phyloP scores from a whole-genome alignment of 1,140 invertebrate species.

The Paramacrobiotus metropolitanus region DNA sequence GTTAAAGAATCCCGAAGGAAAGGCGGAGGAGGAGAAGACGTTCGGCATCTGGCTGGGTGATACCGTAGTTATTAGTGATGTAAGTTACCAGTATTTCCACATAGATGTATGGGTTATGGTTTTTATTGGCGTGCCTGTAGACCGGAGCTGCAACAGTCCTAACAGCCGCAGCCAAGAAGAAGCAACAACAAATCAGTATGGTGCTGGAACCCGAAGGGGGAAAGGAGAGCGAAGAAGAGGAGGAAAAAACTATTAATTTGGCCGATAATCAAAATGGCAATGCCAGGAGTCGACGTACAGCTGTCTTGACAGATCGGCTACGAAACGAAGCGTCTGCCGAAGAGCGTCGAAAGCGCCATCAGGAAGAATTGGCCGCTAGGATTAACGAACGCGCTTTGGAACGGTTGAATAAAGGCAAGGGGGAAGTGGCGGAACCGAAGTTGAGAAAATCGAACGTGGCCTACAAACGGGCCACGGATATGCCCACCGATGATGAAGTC shows the following conservation, averaged over 20 bases:
- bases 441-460: conserved; percentile 78
- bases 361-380: conserved; percentile 68
- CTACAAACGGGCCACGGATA: conserved; percentile 70
- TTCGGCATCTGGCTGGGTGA: conserved; percentile 91
- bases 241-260: conserved; percentile 37
- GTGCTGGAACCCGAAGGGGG: conserved; percentile 51
- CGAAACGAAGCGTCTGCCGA: conserved; percentile 75
- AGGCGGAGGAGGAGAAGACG: conserved; percentile 59
- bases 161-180: conserved; percentile 60
- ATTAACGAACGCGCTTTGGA: conserved; percentile 79
- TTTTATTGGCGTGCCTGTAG: conserved; percentile 20
- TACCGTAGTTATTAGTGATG: conserved; percentile 77
- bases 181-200: conserved; percentile 85
- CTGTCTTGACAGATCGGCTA: conserved; percentile 80
- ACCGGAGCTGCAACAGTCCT: conserved; percentile 54
- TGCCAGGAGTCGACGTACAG: conserved; percentile 62
- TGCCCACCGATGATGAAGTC: conserved; percentile 79
- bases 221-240: conserved; percentile 47
- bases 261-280: conserved; percentile 30
- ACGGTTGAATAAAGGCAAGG: conserved; percentile 55
- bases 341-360: conserved; percentile 87
- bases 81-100: conserved; percentile 16
- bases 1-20: conserved; percentile 46
- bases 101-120: neutral
- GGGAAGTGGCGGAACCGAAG: conserved; percentile 57